phyloP scores from a whole-genome alignment of 2,888 invertebrate species.

The Cephus pulcher region DNA sequence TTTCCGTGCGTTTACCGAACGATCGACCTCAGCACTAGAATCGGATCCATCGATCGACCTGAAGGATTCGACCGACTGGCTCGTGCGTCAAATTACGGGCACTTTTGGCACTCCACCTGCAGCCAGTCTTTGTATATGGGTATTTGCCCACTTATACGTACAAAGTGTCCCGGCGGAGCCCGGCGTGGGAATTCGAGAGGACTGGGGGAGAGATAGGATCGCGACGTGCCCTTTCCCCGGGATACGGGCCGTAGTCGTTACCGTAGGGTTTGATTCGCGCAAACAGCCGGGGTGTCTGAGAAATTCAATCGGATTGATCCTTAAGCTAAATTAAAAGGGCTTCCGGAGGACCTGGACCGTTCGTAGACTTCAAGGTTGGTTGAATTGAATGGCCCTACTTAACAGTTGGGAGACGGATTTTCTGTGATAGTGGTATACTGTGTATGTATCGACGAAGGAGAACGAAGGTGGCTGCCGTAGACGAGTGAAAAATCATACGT shows the following conservation, averaged over 20 bases:
- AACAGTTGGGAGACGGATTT: not conserved
- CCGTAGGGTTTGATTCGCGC: not conserved
- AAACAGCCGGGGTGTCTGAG: not conserved
- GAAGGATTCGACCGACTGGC: not conserved
- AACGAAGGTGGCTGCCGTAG: not conserved
- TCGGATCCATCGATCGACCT: not conserved
- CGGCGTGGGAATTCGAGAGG: not conserved
- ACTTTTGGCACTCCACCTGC: not conserved
- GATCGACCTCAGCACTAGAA: not conserved
- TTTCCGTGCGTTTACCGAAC: not conserved
- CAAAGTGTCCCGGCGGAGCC: not conserved
- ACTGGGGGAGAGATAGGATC: not conserved
- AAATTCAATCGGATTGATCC: slow-evolving; percentile 52
- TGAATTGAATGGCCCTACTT: not conserved
- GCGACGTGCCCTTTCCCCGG: not conserved
- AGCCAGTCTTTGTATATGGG: not conserved
- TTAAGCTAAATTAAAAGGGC: slow-evolving; percentile 46
- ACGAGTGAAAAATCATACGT: not conserved
- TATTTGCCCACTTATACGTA: not conserved
- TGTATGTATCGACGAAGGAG: not conserved
- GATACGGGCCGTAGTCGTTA: not conserved
- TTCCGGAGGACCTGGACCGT: slow-evolving; percentile 14
- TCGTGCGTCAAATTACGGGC: not conserved
- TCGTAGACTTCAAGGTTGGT: not conserved
- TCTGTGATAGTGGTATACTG: too few relatives aligned